phyloP scores from a whole-genome alignment of 1,140 invertebrate species.

The Arion vulgaris region DNA sequence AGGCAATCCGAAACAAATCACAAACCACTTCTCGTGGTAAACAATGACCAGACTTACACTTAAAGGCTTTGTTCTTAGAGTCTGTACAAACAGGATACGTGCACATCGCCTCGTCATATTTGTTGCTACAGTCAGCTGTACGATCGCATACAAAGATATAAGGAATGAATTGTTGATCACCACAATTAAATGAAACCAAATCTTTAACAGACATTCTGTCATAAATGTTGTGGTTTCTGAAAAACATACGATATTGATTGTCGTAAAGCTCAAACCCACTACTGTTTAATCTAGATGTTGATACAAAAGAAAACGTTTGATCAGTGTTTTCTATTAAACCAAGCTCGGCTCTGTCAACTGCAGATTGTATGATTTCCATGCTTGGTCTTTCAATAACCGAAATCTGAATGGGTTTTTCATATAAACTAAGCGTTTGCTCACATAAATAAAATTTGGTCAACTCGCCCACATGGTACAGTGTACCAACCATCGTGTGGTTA shows the following conservation, averaged over 20 bases:
- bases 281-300: too few relatives aligned
- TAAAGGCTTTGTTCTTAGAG: neutral
- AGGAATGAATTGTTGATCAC: neutral
- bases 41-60: neutral
- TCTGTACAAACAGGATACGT: neutral
- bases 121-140: neutral
- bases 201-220: neutral
- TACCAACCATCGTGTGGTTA: neutral
- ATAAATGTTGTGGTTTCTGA: neutral
- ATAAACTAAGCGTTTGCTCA: neutral
- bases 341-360: neutral
- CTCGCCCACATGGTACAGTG: neutral
- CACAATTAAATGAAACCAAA: neutral
- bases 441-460: neutral
- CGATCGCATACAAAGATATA: neutral
- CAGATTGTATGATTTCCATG: neutral
- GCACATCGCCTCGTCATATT: neutral
- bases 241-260: neutral
- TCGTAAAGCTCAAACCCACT: neutral
- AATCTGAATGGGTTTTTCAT: neutral
- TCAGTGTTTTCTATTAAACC: neutral
- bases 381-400: neutral
- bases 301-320: neutral
- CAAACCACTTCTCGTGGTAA: neutral
- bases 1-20: slow-evolving; percentile 10